Conservation (phyloP, 2,888 invertebrate species). For the Eupithecia subumbrata region DNA sequence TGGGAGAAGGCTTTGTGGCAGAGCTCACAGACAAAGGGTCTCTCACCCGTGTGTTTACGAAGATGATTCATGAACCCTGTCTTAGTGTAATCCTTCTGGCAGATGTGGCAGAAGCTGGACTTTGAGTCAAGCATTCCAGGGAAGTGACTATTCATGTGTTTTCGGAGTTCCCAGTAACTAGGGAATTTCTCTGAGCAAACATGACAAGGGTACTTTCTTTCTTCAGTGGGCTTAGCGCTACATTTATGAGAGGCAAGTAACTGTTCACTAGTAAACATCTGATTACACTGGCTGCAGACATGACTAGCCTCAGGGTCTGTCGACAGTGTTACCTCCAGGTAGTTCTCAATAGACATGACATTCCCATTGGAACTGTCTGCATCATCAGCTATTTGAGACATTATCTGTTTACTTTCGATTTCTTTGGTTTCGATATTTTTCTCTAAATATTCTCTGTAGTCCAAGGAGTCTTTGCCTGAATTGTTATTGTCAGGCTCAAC, state of each 20-base stretch:
- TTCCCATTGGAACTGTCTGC: constrained; percentile 79
- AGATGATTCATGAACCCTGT: constrained; percentile 83
- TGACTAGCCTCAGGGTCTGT: constrained; percentile 82
- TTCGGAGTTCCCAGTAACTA: constrained; percentile 80
- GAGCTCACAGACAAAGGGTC: constrained; percentile 82
- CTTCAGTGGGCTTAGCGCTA: constrained; percentile 76
- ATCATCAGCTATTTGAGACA: constrained; percentile 70
- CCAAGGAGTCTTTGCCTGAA: constrained; percentile 69
- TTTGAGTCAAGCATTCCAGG: constrained; percentile 82
- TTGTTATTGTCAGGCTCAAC: constrained; percentile 80
- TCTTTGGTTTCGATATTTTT: constrained; percentile 75
- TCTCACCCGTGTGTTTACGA: constrained; percentile 80
- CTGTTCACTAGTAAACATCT: constrained; percentile 79
- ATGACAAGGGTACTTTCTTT: constrained; percentile 81
- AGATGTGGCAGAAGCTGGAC: constrained; percentile 82
- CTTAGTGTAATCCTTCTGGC: constrained; percentile 82
- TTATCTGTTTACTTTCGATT: constrained; percentile 67
- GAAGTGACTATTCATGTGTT: constrained; percentile 80
- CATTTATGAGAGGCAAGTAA: constrained; percentile 74
- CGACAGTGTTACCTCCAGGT: constrained; percentile 80
- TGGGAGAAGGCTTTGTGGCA: constrained; percentile 82
- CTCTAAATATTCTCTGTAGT: constrained; percentile 73
- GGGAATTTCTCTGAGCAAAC: constrained; percentile 81
- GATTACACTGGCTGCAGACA: constrained; percentile 79
- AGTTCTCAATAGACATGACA: constrained; percentile 82